phyloP scores from a whole-genome alignment of 2,113 vertebrate species.

The Lepidothrix coronata region DNA sequence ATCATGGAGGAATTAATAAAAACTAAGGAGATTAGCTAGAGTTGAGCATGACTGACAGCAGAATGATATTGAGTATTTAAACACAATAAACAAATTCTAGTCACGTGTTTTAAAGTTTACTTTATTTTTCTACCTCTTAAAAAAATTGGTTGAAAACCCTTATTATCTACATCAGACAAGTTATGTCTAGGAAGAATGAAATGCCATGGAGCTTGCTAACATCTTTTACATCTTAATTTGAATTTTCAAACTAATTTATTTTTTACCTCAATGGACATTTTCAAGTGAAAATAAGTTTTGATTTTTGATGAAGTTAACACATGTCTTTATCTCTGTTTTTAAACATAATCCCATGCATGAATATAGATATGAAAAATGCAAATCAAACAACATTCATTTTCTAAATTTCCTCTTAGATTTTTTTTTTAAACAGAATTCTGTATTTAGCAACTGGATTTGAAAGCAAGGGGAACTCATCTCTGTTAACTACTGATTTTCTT shows the following conservation, averaged over 20 bases:
- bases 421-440: background rate
- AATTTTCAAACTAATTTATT: background rate
- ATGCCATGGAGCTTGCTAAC: background rate
- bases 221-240: background rate
- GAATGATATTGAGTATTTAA: background rate
- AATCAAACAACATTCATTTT: background rate
- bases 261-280: background rate
- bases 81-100: background rate
- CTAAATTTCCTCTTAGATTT: background rate
- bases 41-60: background rate
- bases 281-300: background rate
- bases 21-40: background rate
- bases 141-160: background rate
- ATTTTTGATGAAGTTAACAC: background rate
- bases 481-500: background rate
- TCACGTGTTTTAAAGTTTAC: background rate
- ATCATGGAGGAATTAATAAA: background rate
- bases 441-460: background rate
- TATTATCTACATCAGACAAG: background rate
- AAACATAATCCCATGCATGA: background rate
- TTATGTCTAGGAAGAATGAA: background rate
- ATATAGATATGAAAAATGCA: background rate
- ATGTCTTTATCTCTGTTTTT: background rate
- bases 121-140: background rate
- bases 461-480: accelerated